Evolutionary conservation across 2,113 vertebrate species (phyloP), one percentile per base, ranked within the genome.

Genomic region (Myotis brandtii): DNA sequence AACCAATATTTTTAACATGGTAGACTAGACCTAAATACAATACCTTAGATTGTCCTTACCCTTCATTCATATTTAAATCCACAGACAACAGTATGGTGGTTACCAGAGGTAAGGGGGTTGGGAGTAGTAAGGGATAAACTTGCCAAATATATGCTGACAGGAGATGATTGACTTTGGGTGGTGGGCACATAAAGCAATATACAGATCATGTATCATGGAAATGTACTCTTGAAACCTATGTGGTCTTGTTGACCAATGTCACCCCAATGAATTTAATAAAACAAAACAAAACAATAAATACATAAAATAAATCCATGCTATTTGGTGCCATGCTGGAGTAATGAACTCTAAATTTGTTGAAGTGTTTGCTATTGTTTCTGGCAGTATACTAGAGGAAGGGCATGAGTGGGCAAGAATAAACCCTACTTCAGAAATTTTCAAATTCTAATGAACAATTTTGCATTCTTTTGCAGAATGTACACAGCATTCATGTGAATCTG

Each of bases 51-150:
- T 91, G 23, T 75, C 20, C 9, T 46, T 84, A 80, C 21, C 7
- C 12, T 86, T 79, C 27, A 34, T 79, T 96, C 50, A 73, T 6
- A 56, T 87, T 95, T 92, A 96, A 92, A 89, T 62, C 23, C 12
- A 85, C n/a, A 69, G 67, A 69, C n/a, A 34, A 20, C 32, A 69
- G 17, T 20, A 20, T 34, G 67, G 16, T 69, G 17, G 8, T 20
- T 34, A 17, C 18, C 67, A 37, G n/a, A 69, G n/a, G n/a, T 8
- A 69, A 34, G 18, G n/a, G 18, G 2, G 8, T 4, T 18, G 9
- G n/a, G 5, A 4, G 1, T 17, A 69, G n/a, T 69, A 34, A 34
- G 9, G 17, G n/a, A 34, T 69, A 69, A 34, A 69, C n/a, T 34
- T 34, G 67, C 9, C n/a, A 69, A 69, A 34, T 34, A 20, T 20